phyloP scores from a whole-genome alignment of 64 coral and sea anemone species.

The Montipora efflorescens region DNA sequence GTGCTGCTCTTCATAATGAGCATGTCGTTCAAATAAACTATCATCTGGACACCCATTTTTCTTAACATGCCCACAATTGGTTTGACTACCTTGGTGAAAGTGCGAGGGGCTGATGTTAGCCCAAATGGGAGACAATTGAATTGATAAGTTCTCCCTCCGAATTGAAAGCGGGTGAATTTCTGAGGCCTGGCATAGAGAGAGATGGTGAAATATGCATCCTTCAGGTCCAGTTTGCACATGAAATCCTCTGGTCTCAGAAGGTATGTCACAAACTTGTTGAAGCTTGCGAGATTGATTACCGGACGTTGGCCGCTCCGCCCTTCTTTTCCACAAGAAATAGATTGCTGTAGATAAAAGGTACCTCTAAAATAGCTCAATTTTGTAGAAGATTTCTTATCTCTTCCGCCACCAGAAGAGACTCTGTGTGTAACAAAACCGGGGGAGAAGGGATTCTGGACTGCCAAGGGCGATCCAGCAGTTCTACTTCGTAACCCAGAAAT shows the following conservation, averaged over 20 bases:
- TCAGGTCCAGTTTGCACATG: conserved; percentile 23
- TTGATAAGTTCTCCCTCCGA: not conserved
- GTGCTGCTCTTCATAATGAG: conserved; percentile 9
- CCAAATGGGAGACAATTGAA: conserved; percentile 62
- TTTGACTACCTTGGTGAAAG: conserved; percentile 55
- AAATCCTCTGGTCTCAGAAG: not conserved
- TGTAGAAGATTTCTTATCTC: not conserved
- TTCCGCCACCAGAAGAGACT: not conserved
- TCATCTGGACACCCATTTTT: conserved; percentile 17
- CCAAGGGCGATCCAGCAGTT: not conserved
- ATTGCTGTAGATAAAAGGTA: conserved; percentile 2
- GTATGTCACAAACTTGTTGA: not conserved
- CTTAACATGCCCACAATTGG: not conserved
- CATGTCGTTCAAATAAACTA: conserved; percentile 24
- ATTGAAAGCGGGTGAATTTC: conserved; percentile 19
- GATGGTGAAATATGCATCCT: conserved; percentile 4
- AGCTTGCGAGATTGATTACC: not conserved
- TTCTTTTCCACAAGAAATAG: conserved; percentile 13
- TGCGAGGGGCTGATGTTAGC: conserved; percentile 11
- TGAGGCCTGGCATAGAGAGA: not conserved
- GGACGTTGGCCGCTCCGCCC: not conserved
- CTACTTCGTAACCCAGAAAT: not conserved
- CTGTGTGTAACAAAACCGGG: not conserved
- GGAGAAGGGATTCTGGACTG: not conserved
- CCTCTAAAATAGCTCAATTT: not conserved